Conservation (phyloP, 2,888 invertebrate genomes). For the Cecidostiba fungosa region DNA sequence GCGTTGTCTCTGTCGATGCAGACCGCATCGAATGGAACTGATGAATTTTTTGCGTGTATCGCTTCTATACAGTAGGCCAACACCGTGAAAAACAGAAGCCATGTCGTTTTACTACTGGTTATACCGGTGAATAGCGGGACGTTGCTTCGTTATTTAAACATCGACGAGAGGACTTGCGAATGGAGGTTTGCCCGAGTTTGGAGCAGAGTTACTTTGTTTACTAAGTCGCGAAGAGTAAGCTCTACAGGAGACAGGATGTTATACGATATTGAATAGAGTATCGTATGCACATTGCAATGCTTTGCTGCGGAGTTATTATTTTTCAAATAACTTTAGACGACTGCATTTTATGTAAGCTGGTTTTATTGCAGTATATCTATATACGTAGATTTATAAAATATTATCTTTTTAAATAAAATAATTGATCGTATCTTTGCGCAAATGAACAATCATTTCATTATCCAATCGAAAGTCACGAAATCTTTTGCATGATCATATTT, state of each 20-base stretch:
- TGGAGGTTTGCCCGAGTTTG: slow-evolving; percentile 61
- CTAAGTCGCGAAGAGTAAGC: background rate
- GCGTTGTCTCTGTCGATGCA: background rate
- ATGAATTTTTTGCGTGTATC: background rate
- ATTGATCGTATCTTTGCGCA: too few species aligned
- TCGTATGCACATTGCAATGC: too few species aligned
- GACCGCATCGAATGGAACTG: background rate
- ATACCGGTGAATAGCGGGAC: slow-evolving; percentile 66
- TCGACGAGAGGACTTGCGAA: slow-evolving; percentile 67
- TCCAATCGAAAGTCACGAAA: too few species aligned
- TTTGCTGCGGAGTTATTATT: too few species aligned
- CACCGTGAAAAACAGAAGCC: slow-evolving; percentile 66
- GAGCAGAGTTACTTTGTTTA: background rate
- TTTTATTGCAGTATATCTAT: too few species aligned
- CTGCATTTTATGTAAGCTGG: too few species aligned
- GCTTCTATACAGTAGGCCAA: slow-evolving; percentile 72
- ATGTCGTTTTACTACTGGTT: slow-evolving; percentile 70
- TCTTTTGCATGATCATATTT: too few species aligned
- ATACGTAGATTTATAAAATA: too few species aligned
- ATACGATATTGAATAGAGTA: too few species aligned
- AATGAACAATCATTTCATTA: too few species aligned
- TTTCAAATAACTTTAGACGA: too few species aligned
- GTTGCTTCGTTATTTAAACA: slow-evolving; percentile 69
- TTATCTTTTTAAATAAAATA: too few species aligned
- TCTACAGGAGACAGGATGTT: background rate